Conservation (phyloP, 2,797 vertebrate species). For the Aphelocoma californica region DNA sequence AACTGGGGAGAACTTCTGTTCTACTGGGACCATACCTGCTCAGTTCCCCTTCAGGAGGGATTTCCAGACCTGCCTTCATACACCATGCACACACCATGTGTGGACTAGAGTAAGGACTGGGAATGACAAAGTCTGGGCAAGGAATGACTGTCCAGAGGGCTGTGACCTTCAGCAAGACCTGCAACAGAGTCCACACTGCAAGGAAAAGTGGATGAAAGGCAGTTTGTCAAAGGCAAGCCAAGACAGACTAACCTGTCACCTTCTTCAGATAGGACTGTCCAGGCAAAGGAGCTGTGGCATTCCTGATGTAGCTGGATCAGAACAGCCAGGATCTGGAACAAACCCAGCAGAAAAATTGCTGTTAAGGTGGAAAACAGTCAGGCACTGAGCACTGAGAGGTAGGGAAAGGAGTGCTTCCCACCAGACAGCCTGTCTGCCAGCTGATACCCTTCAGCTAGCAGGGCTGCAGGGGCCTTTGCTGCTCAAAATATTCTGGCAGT, state of each 20-base stretch:
- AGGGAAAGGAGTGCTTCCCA: background rate
- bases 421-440: background rate
- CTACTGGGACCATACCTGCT: background rate
- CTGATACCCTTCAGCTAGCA: background rate
- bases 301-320: background rate
- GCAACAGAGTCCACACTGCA: background rate
- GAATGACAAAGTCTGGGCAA: background rate
- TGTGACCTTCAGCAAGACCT: background rate
- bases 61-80: background rate
- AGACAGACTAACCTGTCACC: background rate
- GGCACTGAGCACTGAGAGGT: background rate
- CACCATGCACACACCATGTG: background rate
- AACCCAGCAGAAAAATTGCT: background rate
- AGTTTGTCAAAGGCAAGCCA: background rate
- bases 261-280: background rate
- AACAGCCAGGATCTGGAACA: background rate
- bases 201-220: background rate
- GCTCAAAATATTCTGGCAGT: constrained; percentile 35
- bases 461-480: background rate
- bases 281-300: background rate
- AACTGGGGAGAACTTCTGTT: background rate
- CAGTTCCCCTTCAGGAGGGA: background rate
- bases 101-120: background rate
- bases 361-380: background rate
- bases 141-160: background rate